Conservation (phyloP, 2,888 invertebrate species). For the Caenorhabditis plicata region DNA sequence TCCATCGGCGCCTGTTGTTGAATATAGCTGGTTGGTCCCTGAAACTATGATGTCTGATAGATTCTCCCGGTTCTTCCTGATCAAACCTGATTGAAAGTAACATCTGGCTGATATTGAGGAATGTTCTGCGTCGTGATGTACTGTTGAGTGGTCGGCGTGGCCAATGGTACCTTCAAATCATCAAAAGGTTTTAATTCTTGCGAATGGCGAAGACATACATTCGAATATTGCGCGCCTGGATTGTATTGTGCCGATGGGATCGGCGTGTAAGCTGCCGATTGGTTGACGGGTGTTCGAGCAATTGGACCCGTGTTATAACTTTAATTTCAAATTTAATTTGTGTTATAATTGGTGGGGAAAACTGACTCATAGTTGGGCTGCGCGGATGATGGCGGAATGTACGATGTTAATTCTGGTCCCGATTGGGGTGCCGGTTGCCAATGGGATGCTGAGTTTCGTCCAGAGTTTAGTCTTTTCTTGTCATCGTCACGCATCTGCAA, state of each 20-base stretch:
- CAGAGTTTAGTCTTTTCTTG: constrained; percentile 30
- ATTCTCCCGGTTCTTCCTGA: too few relatives aligned
- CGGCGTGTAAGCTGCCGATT: constrained; percentile 22
- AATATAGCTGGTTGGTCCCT: constrained; percentile 34
- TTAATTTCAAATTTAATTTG: background rate
- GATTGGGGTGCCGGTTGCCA: constrained; percentile 26
- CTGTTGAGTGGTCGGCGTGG: constrained; percentile 38
- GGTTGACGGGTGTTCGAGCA: constrained; percentile 17
- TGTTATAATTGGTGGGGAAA: background rate
- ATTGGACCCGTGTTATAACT: background rate
- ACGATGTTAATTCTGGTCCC: constrained; percentile 6
- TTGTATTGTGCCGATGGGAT: constrained; percentile 22
- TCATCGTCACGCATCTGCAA: constrained; percentile 46
- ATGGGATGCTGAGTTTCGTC: constrained; percentile 33
- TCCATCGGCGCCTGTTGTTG: constrained; percentile 40
- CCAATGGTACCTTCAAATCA: constrained; percentile 18
- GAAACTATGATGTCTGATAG: constrained; percentile 1
- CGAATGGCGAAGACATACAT: constrained; percentile 4
- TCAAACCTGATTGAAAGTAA: constrained; percentile 35
- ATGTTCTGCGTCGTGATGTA: constrained; percentile 21
- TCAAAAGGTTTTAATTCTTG: background rate
- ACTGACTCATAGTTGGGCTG: constrained; percentile 35
- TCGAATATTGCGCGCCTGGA: constrained; percentile 15
- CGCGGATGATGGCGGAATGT: constrained; percentile 27
- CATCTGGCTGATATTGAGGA: constrained; percentile 40